These are phyloP conservation scores for Pygoscelis antarcticus DNA, from an alignment of 2,113 vertebrate species.

Conservation along the genomic window DNA sequence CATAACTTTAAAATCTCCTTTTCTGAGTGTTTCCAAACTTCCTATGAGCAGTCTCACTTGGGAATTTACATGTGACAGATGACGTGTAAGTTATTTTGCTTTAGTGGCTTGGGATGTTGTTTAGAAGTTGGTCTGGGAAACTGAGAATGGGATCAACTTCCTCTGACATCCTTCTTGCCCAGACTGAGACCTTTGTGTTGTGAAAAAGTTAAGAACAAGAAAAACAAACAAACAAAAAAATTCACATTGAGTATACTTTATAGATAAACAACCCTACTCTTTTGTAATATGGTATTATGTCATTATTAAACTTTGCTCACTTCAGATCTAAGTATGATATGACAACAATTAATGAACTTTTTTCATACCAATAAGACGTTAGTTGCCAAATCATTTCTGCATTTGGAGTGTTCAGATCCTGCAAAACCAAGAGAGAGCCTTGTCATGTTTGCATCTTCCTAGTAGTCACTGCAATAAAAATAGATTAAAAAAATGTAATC, in stretches of 20 bases:
- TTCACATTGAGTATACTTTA: background rate
- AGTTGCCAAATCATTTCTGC: background rate
- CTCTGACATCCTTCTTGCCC: background rate
- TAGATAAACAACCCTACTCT: background rate
- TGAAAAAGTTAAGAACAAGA: background rate
- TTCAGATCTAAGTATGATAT: background rate
- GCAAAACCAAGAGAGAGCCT: background rate
- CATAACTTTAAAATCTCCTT: background rate
- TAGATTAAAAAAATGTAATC: background rate
- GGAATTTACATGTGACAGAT: background rate
- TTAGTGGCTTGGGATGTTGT: background rate
- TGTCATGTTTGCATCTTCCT: background rate
- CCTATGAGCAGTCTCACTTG: background rate
- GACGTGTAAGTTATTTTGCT: background rate
- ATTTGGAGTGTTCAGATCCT: background rate
- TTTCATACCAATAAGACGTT: constrained; percentile 16
- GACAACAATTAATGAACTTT: background rate
- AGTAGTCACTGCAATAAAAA: background rate
- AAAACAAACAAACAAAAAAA: background rate
- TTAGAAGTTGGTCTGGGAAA: background rate
- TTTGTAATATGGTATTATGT: background rate
- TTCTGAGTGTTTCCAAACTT: background rate
- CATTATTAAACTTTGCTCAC: background rate
- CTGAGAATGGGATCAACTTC: background rate
- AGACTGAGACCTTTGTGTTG: background rate